Evolutionary conservation across 2,888 invertebrate genomes (phyloP).

Genomic region (Yponomeuta plumbellus): DNA sequence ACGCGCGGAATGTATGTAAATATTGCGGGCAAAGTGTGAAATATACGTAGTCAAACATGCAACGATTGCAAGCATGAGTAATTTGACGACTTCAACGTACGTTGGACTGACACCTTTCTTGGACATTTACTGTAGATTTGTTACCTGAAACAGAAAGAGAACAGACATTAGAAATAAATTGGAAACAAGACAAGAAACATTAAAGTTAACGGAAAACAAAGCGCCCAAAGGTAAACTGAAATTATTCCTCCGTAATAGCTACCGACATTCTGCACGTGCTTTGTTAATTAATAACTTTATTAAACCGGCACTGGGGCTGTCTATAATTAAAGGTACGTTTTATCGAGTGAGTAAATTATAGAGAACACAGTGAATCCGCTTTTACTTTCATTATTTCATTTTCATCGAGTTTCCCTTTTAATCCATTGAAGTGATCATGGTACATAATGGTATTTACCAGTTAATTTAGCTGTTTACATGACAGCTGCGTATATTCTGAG

Average conservation of each 20-base stretch:
- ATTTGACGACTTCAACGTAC: neutral
- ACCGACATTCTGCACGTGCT: neutral
- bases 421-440: neutral
- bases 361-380: neutral
- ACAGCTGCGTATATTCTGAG: neutral
- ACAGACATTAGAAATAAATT: neutral
- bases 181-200: no score
- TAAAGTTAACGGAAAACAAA: neutral
- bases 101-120: neutral
- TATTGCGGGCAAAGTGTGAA: neutral
- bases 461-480: neutral
- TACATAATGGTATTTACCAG: neutral
- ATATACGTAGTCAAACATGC: conserved; percentile 13
- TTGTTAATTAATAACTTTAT: conserved; percentile 8
- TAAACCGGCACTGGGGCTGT: neutral
- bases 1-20: neutral
- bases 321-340: neutral
- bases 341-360: neutral
- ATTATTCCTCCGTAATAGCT: neutral
- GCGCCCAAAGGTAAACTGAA: neutral
- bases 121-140: neutral
- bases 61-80: conserved; percentile 2
- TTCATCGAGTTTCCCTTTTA: neutral
- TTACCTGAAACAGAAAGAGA: neutral
- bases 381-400: neutral